These are phyloP conservation scores for Hydrophis major DNA, from an alignment of 2,797 vertebrate species.

Conservation along the genomic window DNA sequence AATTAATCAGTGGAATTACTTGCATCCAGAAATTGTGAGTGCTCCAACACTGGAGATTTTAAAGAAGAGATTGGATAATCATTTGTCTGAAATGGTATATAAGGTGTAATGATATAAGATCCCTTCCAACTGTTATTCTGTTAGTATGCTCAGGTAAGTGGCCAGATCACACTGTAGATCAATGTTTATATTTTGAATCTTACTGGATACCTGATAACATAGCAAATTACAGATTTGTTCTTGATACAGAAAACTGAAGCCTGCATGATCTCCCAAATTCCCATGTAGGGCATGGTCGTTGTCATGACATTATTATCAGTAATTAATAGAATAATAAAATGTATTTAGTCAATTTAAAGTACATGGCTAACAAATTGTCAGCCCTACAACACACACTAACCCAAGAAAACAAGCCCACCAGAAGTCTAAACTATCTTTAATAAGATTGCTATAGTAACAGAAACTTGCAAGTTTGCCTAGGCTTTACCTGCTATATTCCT, in stretches of 20 bases:
- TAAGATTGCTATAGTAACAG: background rate
- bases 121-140: background rate
- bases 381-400: background rate
- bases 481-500: background rate
- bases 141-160: background rate
- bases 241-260: background rate
- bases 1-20: background rate
- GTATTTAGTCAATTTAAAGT: background rate
- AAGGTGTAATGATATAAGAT: background rate
- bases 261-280: background rate
- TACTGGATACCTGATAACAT: background rate
- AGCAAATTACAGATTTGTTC: background rate
- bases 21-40: background rate
- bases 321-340: background rate
- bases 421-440: background rate
- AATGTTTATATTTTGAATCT: background rate
- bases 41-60: background rate
- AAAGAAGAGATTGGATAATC: background rate
- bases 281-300: background rate
- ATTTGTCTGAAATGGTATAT: background rate
- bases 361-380: background rate
- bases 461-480: background rate
- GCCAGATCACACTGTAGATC: background rate
- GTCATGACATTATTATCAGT: background rate
- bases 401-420: background rate